phyloP scores from a whole-genome alignment of 1,140 invertebrate species.

The Halotydeus destructor region DNA sequence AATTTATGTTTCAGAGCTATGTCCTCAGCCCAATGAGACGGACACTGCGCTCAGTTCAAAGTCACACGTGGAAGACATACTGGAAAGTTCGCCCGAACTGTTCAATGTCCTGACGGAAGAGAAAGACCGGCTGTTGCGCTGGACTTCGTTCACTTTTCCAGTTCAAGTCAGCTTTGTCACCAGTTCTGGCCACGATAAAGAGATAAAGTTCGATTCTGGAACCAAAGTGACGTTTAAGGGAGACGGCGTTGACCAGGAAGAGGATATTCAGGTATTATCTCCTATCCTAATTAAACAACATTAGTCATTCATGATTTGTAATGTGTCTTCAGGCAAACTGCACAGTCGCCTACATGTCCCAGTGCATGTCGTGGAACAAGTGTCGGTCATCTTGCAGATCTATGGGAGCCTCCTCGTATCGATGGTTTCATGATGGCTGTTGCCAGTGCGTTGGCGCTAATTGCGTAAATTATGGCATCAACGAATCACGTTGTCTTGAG shows the following conservation, averaged over 20 bases:
- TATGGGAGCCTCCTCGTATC: slow-evolving; percentile 46
- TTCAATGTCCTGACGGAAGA: slow-evolving; percentile 59
- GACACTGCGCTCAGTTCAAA: slow-evolving; percentile 40
- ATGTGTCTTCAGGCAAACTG: slow-evolving; percentile 41
- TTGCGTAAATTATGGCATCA: slow-evolving; percentile 9
- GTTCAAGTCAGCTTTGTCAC: slow-evolving; percentile 17
- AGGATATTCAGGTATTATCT: slow-evolving; percentile 9
- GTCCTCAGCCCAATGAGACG: slow-evolving; percentile 58
- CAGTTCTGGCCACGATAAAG: slow-evolving; percentile 25
- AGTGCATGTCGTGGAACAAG: slow-evolving; percentile 71
- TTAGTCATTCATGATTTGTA: neutral
- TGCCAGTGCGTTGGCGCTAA: slow-evolving; percentile 29
- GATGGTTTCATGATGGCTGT: slow-evolving; percentile 74
- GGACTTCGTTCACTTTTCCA: slow-evolving; percentile 45
- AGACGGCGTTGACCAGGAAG: slow-evolving; percentile 6
- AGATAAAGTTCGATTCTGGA: slow-evolving; percentile 37
- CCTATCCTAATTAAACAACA: slow-evolving; percentile 3
- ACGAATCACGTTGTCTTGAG: slow-evolving; percentile 5
- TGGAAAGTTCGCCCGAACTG: slow-evolving; percentile 53
- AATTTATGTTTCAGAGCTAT: slow-evolving; percentile 36
- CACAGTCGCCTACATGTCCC: slow-evolving; percentile 71
- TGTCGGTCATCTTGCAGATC: slow-evolving; percentile 55
- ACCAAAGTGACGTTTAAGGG: slow-evolving; percentile 9
- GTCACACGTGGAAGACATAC: slow-evolving; percentile 66
- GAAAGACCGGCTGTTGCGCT: slow-evolving; percentile 38